Evolutionary conservation across 2,888 invertebrate species (phyloP), one percentile per base, ranked within the genome.

Genomic region (Margaritifera margaritifera): DNA sequence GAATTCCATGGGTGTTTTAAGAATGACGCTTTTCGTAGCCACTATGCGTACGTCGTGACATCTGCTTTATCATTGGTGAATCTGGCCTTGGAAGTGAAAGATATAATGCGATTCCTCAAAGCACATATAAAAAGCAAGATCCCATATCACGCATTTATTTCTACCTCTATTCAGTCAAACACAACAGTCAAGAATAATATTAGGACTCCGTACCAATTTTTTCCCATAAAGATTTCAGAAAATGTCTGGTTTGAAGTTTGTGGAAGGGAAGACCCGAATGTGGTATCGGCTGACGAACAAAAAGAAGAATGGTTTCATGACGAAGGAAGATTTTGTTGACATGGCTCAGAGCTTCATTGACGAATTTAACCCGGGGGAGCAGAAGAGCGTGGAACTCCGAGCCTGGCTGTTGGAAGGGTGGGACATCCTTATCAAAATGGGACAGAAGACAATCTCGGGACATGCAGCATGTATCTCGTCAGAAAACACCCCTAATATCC

Each of bases 201-300:
- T 31, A 31, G 31, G 31, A 31, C 8, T 31, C 0, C 31, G 31
- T 31, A 8, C 8, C 5, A 31, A 31, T 31, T 8, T 31, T 31
- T 8, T 1, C n/a, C 6, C 31, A 31, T 31, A 8, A 31, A 8
- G 6, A 31, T 31, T 31, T 31, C 31, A 8, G 31, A 31, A 31
- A 31, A 31, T 31, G 31, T 31, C 31, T 31, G 31, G 8, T 31
- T 31, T 8, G 8, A 31, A 31, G 22, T 77, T 80, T 56, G 67
- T 79, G 1, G 76, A 79, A 59, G 57, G 66, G 11, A 82, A 82
- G 71, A 73, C 79, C 6, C 68, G 81, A 60, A 73, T 70, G 25
- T 85, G 84, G 83, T 85, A 82, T 64, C 76, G 78, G 22, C 69
- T 83, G 69, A 78, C 80, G 51, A 80, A 83, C 62, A 78, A 78